Base-by-base conservation (phyloP, 2,797 vertebrate genomes). In the Enteromius viviparus region DNA sequence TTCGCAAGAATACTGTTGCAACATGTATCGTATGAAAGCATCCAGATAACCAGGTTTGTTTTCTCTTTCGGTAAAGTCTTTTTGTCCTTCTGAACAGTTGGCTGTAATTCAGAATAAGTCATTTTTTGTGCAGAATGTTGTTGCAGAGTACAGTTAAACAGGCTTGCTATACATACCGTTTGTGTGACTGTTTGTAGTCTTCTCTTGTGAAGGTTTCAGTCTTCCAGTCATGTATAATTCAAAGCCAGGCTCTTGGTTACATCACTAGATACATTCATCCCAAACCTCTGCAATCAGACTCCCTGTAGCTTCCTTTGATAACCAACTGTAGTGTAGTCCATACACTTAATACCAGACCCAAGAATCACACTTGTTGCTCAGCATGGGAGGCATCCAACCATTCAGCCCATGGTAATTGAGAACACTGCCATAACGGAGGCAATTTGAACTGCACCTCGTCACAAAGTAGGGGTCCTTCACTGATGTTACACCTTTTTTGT, bases 221-320 rank as follows among this genome's bases (percentile, higher is more conserved):
- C 72, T 68, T 66, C 21, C 71, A 45, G 37, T 76, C 81, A 82
- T 82, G 81, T 82, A 76, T 82, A 82, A 82, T 76, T 82, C 64
- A 76, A 76, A 58, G 34, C 62, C 23, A 68, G 71, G 72, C 72
- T 82, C 23, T 58, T 58, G 64, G 72, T 82, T 82, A 82, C 26
- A 58, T 82, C 49, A 76, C 45, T 65, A 51, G 47, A 76, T 66
- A 15, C 45, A 58, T 45, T 76, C 72, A 76, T 45, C 9, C 26
- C 65, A 17, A 45, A 42, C 34, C 64, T 58, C 62, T 79, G 84
- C 70, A 42, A 81, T 71, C 51, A 80, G 58, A 76, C 85, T 76
- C 55, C 81, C 81, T 53, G 69, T 78, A 75, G 87, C 17, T 84
- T 69, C 64, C 75, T 53, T 45, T 83, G 78, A 88, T 82, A 84